Percentiles rank a stretch among this genome's conserved stretches.
phyloP scores from a whole-genome alignment of 2,113 vertebrate species.

The Rhinolophus sinicus region DNA sequence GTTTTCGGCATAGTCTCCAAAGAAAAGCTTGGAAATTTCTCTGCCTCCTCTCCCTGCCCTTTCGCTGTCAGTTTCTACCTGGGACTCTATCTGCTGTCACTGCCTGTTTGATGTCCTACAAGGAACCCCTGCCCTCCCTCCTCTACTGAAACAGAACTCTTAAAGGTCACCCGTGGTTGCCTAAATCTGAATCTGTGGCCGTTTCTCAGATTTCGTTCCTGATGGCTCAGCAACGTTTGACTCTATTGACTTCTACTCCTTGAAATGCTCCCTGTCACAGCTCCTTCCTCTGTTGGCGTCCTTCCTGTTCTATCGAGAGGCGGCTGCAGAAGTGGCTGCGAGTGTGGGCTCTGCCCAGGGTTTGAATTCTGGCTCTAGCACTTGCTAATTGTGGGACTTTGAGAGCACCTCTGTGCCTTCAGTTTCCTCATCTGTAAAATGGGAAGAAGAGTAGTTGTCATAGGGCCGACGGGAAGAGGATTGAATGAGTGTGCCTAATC shows the following conservation, averaged over 20 bases:
- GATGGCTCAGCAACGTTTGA: conserved; percentile 68
- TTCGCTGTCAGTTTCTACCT: not conserved
- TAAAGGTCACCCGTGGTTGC: conserved; percentile 49
- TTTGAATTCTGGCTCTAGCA: not conserved
- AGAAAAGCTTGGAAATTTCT: not conserved
- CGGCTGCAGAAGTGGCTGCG: not conserved
- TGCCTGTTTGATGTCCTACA: not conserved
- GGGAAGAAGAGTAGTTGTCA: not conserved
- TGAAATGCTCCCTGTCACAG: not conserved
- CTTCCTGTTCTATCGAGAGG: not conserved
- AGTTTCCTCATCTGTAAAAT: not conserved
- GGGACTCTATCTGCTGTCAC: not conserved
- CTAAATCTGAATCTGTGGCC: not conserved
- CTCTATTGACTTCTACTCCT: conserved; percentile 17
- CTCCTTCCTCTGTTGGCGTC: not conserved
- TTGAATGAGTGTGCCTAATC: not conserved
- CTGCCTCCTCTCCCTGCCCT: not conserved
- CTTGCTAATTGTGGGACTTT: not conserved
- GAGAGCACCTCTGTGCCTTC: not conserved
- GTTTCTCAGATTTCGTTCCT: conserved; percentile 62
- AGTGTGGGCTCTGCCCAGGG: not conserved
- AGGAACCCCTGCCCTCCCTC: not conserved
- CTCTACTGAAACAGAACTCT: not conserved
- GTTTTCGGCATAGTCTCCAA: not conserved
- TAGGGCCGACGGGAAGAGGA: not conserved